Conservation (phyloP, 2,797 vertebrate genomes). For the Gymnoscopelus braueri region DNA sequence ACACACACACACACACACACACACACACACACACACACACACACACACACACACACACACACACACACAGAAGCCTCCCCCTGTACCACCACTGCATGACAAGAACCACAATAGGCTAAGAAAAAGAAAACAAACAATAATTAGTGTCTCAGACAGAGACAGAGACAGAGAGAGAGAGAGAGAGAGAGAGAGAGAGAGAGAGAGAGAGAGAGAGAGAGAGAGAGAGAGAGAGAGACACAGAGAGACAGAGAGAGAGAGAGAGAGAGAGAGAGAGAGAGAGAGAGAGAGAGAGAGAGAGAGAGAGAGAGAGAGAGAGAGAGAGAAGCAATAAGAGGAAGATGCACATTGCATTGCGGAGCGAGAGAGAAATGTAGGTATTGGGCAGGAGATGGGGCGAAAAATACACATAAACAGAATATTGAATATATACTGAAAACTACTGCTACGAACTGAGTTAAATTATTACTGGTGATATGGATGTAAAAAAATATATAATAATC, state of each 20-base stretch:
- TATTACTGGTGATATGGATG: not conserved
- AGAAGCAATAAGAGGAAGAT: not conserved
- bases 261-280: not conserved
- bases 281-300: not conserved
- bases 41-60: not conserved
- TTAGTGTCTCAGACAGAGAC: not conserved
- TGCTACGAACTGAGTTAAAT: no score
- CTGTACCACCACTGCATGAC: slow-evolving; percentile 5
- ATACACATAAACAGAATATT: not conserved
- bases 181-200: not conserved
- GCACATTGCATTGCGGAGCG: not conserved
- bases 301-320: not conserved
- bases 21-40: not conserved
- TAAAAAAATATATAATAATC: not conserved
- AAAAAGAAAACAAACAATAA: not conserved
- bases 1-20: not conserved
- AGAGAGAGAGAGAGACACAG: not conserved
- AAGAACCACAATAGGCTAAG: not conserved
- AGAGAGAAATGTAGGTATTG: not conserved
- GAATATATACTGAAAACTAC: no score
- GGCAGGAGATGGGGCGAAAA: not conserved
- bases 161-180: not conserved
- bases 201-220: not conserved
- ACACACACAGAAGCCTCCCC: not conserved
- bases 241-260: not conserved